Base-by-base conservation (phyloP, 2,797 vertebrate species). In the Loriculus beryllinus region DNA sequence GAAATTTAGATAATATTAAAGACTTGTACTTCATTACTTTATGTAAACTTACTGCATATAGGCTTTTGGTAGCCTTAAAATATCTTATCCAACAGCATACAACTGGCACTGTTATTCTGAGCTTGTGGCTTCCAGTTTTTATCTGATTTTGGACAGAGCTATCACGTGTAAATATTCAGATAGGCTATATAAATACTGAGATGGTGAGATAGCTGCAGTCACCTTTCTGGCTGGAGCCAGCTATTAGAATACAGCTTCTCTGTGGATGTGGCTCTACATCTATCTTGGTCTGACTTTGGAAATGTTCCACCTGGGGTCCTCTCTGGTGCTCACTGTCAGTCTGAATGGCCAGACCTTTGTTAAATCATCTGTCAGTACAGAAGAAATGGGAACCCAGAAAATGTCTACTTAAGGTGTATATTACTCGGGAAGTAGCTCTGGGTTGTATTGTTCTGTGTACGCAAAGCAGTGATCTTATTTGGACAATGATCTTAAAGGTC, bases 361-460 rank as follows among this genome's bases (percentile, higher is more conserved):
- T 28, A 47, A 69, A 43, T 14, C 2, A 0, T 43, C 64, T 70
- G 19, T 56, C 31, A 33, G 47, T 31, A 35, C 26, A 23, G 35
- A 43, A 35, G 29, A 76, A 67, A 51, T 9, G 22, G 23, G 62
- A 75, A 39, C n/a, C 13, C 2, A 3, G 17, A 91, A 81, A 86
- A 22, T 1, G 3, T 15, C 87, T 35, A 0, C 14, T 57, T 25
- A 31, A 82, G n/a, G 14, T 2, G 1, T 35, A n/a, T 39, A 11
- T 37, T 62, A 48, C 59, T 64, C 1, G 7, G 16, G 70, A 78
- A 82, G 37, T 8, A 45, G 33, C n/a, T 88, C 82, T 92, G 74
- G 37, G 74, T 64, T 59, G 0, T 52, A 88, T 88, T 40, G 14
- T 64, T 68, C 40, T 49, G 8, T 37, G 92, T 37, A 84, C 86